These are phyloP conservation scores for Diabrotica undecimpunctata DNA, from an alignment of 1,140 invertebrate species.

Conservation along the genomic window DNA sequence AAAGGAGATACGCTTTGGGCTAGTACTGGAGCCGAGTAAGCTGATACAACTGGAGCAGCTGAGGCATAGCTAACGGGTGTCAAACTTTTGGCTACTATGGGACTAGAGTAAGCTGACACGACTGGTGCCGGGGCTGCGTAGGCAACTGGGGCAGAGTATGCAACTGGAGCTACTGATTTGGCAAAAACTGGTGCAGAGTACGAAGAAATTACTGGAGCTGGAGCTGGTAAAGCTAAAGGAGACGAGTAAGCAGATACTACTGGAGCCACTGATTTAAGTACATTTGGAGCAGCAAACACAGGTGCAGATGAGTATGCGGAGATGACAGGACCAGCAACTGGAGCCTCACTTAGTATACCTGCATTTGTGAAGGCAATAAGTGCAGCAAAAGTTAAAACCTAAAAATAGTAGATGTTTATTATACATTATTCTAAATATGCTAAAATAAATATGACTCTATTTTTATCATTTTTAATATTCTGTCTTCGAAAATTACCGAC, in stretches of 20 bases:
- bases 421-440: no score
- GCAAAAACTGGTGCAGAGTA: conserved; percentile 7
- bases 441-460: no score
- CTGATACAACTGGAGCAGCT: background rate
- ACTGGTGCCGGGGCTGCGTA: background rate
- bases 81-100: background rate
- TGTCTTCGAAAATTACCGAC: no score
- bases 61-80: background rate
- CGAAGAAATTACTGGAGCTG: background rate
- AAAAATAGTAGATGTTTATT: background rate
- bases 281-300: conserved; percentile 25
- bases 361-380: conserved; percentile 40
- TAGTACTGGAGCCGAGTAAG: background rate
- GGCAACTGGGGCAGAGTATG: conserved; percentile 45
- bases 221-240: background rate
- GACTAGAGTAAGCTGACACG: background rate
- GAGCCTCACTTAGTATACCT: conserved; percentile 30
- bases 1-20: background rate
- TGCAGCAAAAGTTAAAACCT: conserved; percentile 37
- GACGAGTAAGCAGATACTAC: conserved; percentile 46
- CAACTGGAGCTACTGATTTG: conserved; percentile 35
- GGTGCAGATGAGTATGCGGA: conserved; percentile 23
- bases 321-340: conserved; percentile 26
- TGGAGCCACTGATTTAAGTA: conserved; percentile 6
- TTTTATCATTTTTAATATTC: no score